phyloP scores from a whole-genome alignment of 2,113 vertebrate species.

The Salvator merianae region DNA sequence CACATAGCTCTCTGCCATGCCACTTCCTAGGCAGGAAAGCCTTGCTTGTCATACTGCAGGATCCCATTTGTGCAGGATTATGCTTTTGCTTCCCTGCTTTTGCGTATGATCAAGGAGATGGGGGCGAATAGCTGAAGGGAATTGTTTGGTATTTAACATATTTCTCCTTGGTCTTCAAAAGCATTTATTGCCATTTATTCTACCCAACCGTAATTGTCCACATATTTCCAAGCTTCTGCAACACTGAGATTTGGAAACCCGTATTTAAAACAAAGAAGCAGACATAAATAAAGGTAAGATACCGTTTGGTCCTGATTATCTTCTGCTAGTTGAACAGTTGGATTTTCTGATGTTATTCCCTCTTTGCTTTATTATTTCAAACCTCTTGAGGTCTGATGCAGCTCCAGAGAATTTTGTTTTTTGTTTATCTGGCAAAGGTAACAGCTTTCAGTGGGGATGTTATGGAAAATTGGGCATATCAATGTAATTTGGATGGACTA shows the following conservation, averaged over 20 bases:
- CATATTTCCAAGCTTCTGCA: not conserved
- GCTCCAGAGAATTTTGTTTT: not conserved
- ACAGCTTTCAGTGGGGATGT: not conserved
- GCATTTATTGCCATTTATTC: not conserved
- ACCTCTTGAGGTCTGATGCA: not conserved
- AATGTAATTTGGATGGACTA: not conserved
- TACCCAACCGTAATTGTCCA: not conserved
- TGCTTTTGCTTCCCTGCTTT: not conserved
- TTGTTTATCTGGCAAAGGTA: not conserved
- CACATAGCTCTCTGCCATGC: not conserved
- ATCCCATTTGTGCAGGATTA: not conserved
- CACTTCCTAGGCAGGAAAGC: not conserved
- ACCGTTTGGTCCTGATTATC: not conserved
- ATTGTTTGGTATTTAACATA: not conserved
- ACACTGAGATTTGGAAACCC: not conserved
- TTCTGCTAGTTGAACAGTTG: not conserved
- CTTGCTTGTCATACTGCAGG: not conserved
- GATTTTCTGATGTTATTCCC: not conserved
- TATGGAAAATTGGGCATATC: not conserved
- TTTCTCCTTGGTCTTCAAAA: not conserved
- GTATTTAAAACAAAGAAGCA: not conserved
- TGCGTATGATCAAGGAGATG: not conserved
- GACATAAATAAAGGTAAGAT: not conserved
- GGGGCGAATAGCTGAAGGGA: not conserved
- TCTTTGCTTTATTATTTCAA: not conserved